Percentiles rank a stretch among this genome's conserved stretches.
Conservation (phyloP, 1,140 invertebrate genomes). For the Drosophila micromelanica region DNA sequence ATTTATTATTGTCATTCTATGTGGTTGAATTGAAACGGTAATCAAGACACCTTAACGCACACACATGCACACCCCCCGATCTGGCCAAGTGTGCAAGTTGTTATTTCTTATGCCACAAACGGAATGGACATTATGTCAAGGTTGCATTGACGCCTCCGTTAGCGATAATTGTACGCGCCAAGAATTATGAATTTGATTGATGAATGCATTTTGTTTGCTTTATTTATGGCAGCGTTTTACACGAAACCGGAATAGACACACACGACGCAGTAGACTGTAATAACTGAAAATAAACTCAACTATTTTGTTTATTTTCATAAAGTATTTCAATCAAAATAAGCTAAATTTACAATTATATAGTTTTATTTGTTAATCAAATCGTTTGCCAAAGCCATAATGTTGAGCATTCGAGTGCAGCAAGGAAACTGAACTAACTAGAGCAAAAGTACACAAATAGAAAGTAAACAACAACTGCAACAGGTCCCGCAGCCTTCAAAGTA, state of each 20-base stretch:
- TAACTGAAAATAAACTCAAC: not conserved
- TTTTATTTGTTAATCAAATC: conserved; percentile 10
- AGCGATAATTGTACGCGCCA: conserved; percentile 46
- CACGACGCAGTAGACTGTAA: conserved; percentile 4
- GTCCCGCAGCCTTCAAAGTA: conserved; percentile 54
- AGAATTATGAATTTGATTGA: conserved; percentile 46
- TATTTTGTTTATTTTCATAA: conserved; percentile 33
- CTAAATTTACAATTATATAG: not conserved
- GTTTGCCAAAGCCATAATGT: conserved; percentile 39
- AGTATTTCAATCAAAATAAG: not conserved
- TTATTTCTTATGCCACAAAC: conserved; percentile 32
- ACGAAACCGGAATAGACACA: conserved; percentile 24
- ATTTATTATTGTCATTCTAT: conserved; percentile 11
- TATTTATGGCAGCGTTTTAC: conserved; percentile 30
- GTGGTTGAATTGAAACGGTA: conserved; percentile 1
- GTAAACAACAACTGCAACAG: conserved; percentile 50
- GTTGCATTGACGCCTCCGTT: conserved; percentile 44
- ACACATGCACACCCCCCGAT: not conserved
- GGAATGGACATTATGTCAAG: conserved; percentile 31
- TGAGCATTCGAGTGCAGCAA: conserved; percentile 48
- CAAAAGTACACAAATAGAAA: conserved; percentile 33
- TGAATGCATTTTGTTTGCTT: conserved; percentile 34
- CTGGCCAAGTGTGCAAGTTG: conserved; percentile 14
- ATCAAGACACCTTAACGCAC: not conserved
- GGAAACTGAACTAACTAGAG: conserved; percentile 56